Evolutionary conservation across 2,888 invertebrate genomes (phyloP).

Genomic region (Smittia aterrima): DNA sequence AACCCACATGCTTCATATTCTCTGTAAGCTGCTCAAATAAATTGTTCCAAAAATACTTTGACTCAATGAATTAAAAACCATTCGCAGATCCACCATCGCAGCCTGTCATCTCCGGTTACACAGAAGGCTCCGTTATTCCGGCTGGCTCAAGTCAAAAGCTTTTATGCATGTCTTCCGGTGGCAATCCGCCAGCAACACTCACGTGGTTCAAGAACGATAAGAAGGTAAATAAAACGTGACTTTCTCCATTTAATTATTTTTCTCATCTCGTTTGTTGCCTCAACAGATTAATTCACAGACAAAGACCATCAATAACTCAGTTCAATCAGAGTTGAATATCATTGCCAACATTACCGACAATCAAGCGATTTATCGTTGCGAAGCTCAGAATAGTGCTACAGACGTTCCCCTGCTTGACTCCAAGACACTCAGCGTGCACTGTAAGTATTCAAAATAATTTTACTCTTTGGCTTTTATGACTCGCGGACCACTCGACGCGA

Average conservation of each 20-base stretch:
- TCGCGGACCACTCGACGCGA: background rate
- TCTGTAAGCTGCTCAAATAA: conserved; percentile 78
- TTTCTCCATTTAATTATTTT: conserved; percentile 2
- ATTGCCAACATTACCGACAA: conserved; percentile 91
- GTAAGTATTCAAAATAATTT: conserved; percentile 64
- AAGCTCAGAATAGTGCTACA: conserved; percentile 88
- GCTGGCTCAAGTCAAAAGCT: conserved; percentile 84
- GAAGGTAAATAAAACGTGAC: conserved; percentile 61
- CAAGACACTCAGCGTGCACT: conserved; percentile 81
- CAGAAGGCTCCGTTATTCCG: conserved; percentile 74
- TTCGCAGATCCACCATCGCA: conserved; percentile 85
- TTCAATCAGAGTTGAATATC: conserved; percentile 79
- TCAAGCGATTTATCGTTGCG: conserved; percentile 88
- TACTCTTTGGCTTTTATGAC: conserved; percentile 20
- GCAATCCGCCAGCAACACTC: conserved; percentile 89
- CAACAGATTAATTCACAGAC: conserved; percentile 70
- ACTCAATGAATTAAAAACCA: background rate
- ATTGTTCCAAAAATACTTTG: background rate
- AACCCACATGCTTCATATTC: conserved; percentile 85
- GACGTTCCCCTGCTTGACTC: conserved; percentile 80
- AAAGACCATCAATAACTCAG: conserved; percentile 73
- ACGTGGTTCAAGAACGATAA: conserved; percentile 94
- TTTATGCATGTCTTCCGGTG: conserved; percentile 88
- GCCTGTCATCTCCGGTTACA: conserved; percentile 88
- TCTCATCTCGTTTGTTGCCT: conserved; percentile 26